phyloP scores from a whole-genome alignment of 2,113 vertebrate genomes.

The Salminus brasiliensis region DNA sequence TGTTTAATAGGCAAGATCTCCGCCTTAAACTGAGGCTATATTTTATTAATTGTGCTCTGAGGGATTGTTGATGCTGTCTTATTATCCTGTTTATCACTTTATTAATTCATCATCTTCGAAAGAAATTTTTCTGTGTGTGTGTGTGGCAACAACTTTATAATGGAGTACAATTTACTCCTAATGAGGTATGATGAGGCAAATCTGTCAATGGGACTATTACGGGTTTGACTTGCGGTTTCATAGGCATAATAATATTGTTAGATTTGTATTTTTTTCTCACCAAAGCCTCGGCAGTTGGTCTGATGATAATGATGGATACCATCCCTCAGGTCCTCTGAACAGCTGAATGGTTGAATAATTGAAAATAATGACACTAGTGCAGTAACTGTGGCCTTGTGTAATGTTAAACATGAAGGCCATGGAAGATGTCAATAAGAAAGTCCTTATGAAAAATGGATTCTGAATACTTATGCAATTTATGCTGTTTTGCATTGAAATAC shows the following conservation, averaged over 20 bases:
- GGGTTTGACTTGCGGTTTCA: neutral
- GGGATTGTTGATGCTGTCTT: slow-evolving; percentile 26
- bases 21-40: slow-evolving; percentile 14
- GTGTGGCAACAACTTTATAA: slow-evolving; percentile 13
- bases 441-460: neutral
- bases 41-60: slow-evolving; percentile 30
- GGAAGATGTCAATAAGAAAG: neutral
- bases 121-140: slow-evolving; percentile 3
- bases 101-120: slow-evolving; percentile 24
- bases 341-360: neutral
- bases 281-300: neutral
- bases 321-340: neutral
- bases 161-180: slow-evolving; percentile 13
- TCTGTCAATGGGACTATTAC: neutral
- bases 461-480: neutral
- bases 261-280: neutral
- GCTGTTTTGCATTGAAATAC: neutral
- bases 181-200: slow-evolving; percentile 15
- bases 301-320: neutral
- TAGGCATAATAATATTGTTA: neutral
- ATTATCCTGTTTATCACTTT: slow-evolving; percentile 31
- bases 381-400: neutral
- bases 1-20: slow-evolving; percentile 22
- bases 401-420: neutral
- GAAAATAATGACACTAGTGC: neutral